Conservation (phyloP, 2,888 invertebrate species). For the Onthophagus sagittarius region DNA sequence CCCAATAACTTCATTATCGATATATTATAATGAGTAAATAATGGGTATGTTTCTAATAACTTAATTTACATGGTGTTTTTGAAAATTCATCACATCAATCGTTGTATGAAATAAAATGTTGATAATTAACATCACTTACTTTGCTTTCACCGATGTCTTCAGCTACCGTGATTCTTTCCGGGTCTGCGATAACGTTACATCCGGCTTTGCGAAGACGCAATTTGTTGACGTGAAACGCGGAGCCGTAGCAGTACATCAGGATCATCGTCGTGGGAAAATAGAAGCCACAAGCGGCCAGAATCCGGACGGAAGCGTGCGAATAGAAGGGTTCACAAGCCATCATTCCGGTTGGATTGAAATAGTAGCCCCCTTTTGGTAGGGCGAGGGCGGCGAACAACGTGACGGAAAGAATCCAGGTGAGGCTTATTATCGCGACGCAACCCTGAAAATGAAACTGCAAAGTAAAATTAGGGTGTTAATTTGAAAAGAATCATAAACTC, state of each 20-base stretch:
- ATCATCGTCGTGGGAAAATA: slow-evolving; percentile 91
- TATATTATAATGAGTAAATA: too few species aligned
- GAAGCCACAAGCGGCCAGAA: slow-evolving; percentile 80
- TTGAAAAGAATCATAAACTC: too few species aligned
- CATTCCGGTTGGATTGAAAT: slow-evolving; percentile 81
- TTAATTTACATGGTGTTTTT: too few species aligned
- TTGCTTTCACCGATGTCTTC: neutral
- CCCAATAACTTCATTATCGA: too few species aligned
- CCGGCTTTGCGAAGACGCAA: slow-evolving; percentile 59
- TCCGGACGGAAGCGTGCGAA: slow-evolving; percentile 66
- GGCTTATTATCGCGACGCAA: slow-evolving; percentile 78
- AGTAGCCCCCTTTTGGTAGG: slow-evolving; percentile 80
- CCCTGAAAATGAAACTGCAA: slow-evolving; percentile 57
- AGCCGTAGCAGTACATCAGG: slow-evolving; percentile 87
- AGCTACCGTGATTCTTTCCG: slow-evolving; percentile 26
- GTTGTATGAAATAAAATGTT: too few species aligned
- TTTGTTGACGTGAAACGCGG: slow-evolving; percentile 85
- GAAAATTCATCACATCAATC: too few species aligned
- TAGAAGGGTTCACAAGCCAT: slow-evolving; percentile 88
- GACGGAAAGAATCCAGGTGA: slow-evolving; percentile 82
- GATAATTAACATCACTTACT: too few species aligned
- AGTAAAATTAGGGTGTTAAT: too few species aligned
- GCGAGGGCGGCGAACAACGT: slow-evolving; percentile 80
- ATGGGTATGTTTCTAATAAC: too few species aligned
- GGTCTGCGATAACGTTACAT: slow-evolving; percentile 45